Evolutionary conservation across 2,113 vertebrate genomes (phyloP), one percentile per base, ranked within the genome.

Genomic region (Phainopepla nitens): DNA sequence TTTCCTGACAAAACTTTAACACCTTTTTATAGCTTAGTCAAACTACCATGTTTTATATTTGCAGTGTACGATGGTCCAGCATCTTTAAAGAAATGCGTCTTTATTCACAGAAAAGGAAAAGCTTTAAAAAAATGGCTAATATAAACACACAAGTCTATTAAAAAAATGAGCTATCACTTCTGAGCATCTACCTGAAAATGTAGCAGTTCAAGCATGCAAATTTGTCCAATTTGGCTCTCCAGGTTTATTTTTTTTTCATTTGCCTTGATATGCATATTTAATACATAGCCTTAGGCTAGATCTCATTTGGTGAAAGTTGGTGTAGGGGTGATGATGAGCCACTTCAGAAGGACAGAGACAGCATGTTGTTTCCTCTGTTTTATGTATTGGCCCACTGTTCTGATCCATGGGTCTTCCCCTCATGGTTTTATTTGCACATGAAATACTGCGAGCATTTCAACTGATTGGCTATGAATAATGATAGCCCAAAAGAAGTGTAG

Each of bases 181-280:
- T 84, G 72, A 94, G 78, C 44, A 60, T 84, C 87, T 97, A 97
- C 96, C 97, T 98, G 96, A 91, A 97, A 97, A 94, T 86, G 47
- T 64, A 84, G 75, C 73, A 97, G 91, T 97, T 97, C 96, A 97
- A 97, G 96, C 94, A 98, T 98, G 96, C 95, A 97, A 98, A 99
- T 98, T 98, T 99, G 97, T 98, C 98, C 98, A 98, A 98, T 99
- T 98, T 98, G 98, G 98, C 97, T 98, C 97, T 98, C 97, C 98
- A 98, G 98, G 98, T 99, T 98, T 98, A 98, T 98, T 99, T 98
- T 98, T 39, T 98, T 99, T 98, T 97, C 96, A 98, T 98, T 99
- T 99, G 98, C 99, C 99, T 99, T 99, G 99, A 99, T 99, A 99
- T 99, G 99, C 98, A 99, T 99, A 99, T 99, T 99, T 99, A 99